These are phyloP conservation scores for Erynnis tages DNA, from an alignment of 2,888 invertebrate genomes.

Conservation along the genomic window DNA sequence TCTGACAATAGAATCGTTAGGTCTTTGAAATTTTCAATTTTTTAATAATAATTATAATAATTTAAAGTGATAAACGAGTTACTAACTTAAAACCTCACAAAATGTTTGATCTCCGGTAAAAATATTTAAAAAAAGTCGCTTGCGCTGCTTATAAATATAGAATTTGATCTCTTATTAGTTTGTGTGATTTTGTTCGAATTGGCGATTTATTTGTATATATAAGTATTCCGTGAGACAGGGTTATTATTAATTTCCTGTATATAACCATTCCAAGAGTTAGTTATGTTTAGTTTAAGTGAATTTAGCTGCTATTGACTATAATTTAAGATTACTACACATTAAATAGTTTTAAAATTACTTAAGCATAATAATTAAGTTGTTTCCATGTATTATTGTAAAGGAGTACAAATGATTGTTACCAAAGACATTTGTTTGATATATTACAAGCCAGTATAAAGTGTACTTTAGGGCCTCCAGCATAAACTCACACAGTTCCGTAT, in stretches of 20 bases:
- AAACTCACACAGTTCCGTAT: too few relatives aligned
- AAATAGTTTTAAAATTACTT: slow-evolving; percentile 2
- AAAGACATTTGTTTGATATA: not conserved
- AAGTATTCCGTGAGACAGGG: not conserved
- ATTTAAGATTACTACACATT: not conserved
- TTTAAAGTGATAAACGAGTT: too few relatives aligned
- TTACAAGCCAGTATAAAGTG: not conserved
- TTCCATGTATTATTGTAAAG: slow-evolving; percentile 1
- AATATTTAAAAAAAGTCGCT: too few relatives aligned
- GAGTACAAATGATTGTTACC: slow-evolving; percentile 14
- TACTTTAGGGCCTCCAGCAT: not conserved
- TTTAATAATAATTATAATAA: too few relatives aligned
- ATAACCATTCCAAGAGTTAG: not conserved
- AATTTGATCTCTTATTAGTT: not conserved
- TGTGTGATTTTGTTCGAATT: not conserved
- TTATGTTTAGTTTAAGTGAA: not conserved
- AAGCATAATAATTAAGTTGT: not conserved
- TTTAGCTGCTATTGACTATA: not conserved
- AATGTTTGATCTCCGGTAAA: too few relatives aligned
- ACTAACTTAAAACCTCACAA: too few relatives aligned
- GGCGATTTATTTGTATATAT: not conserved
- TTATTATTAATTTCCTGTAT: not conserved
- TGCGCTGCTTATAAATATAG: too few relatives aligned
- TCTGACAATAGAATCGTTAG: too few relatives aligned
- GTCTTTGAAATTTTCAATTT: too few relatives aligned